Conservation (phyloP, 2,797 vertebrate species). For the Dryobates pubescens region DNA sequence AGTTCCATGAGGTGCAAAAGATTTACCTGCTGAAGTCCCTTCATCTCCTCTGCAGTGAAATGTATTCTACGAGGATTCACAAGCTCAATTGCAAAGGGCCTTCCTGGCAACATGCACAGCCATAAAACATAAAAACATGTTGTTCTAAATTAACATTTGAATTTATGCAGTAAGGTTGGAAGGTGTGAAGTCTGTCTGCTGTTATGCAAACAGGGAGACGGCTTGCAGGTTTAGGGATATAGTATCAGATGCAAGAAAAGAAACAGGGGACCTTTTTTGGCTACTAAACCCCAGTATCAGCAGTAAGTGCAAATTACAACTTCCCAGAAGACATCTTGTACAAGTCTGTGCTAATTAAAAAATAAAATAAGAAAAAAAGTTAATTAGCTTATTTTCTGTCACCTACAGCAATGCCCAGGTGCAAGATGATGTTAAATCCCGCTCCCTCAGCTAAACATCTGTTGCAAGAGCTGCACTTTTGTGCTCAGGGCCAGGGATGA, state of each 20-base stretch:
- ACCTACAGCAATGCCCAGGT: conserved; percentile 69
- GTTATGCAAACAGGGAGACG: conserved; percentile 29
- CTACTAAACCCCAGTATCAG: conserved; percentile 49
- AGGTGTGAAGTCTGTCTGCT: conserved; percentile 62
- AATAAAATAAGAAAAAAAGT: conserved; percentile 65
- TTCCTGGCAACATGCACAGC: conserved; percentile 80
- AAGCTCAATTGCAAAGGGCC: conserved; percentile 95
- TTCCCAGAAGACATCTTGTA: conserved; percentile 66
- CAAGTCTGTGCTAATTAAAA: conserved; percentile 72
- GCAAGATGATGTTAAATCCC: conserved; percentile 50
- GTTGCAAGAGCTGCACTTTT: conserved; percentile 51
- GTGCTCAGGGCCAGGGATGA: conserved; percentile 40
- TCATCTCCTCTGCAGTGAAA: conserved; percentile 83
- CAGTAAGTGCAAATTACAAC: conserved; percentile 58
- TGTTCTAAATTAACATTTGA: conserved; percentile 58
- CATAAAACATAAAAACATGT: conserved; percentile 64
- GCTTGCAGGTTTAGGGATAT: conserved; percentile 32
- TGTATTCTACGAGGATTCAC: conserved; percentile 89
- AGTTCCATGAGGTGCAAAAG: conserved; percentile 6
- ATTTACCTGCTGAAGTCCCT: conserved; percentile 91
- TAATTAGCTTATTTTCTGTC: conserved; percentile 70
- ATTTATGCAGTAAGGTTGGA: conserved; percentile 40
- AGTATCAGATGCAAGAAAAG: conserved; percentile 61
- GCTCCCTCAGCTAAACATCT: conserved; percentile 53
- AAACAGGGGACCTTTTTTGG: conserved; percentile 47